Conservation (phyloP, 2,888 invertebrate species). For the Ophion slaviceki region DNA sequence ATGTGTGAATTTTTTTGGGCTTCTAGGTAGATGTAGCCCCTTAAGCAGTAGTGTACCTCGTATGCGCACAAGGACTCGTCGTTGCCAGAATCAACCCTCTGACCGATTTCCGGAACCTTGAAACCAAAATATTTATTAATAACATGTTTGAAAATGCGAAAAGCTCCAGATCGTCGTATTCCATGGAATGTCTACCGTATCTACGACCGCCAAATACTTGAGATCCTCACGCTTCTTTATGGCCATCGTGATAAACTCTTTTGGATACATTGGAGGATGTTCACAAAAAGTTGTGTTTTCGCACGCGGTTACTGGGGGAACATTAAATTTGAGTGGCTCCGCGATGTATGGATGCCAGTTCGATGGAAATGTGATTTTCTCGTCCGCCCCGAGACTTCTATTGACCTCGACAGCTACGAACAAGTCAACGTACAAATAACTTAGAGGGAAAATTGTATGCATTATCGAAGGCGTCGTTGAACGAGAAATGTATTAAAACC, state of each 20-base stretch:
- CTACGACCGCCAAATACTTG: conserved; percentile 70
- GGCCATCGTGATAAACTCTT: conserved; percentile 70
- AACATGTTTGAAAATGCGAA: not conserved
- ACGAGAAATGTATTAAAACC: not conserved
- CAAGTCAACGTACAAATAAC: not conserved
- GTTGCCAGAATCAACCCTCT: conserved; percentile 66
- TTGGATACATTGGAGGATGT: conserved; percentile 72
- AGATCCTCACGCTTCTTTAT: conserved; percentile 71
- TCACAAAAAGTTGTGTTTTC: conserved; percentile 75
- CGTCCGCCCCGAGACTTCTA: conserved; percentile 62
- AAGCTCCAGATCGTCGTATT: not conserved
- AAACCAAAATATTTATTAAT: not conserved
- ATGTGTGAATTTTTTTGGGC: too few relatives aligned
- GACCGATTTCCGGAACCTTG: conserved; percentile 64
- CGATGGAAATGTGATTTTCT: conserved; percentile 74
- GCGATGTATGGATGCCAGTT: conserved; percentile 46
- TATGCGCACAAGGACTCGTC: conserved; percentile 69
- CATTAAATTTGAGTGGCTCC: conserved; percentile 3
- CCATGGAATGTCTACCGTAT: conserved; percentile 67
- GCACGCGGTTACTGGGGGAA: conserved; percentile 66
- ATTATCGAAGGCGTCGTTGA: conserved; percentile 3
- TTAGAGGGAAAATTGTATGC: not conserved
- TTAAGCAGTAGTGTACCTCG: conserved; percentile 53
- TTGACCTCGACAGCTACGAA: conserved; percentile 18
- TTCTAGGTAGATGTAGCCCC: too few relatives aligned